These are phyloP conservation scores for Protaetia brevitarsis DNA, from an alignment of 1,140 invertebrate genomes.

Conservation along the genomic window DNA sequence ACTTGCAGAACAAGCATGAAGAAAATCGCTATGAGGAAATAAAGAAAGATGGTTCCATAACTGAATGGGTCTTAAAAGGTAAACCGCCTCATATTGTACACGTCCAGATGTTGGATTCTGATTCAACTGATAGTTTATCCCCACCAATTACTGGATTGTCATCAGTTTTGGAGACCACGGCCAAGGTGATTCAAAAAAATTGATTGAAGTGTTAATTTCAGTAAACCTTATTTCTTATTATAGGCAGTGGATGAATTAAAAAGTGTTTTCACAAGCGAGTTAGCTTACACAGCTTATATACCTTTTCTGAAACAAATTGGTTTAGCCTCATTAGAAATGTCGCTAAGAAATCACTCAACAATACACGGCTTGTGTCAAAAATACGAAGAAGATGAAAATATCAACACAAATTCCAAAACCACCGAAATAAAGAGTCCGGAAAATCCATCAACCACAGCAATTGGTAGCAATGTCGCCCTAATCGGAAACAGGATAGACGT, in stretches of 20 bases:
- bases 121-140: conserved; percentile 53
- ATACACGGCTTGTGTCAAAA: conserved; percentile 73
- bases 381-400: conserved; percentile 54
- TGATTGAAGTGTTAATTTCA: background rate
- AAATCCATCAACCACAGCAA: background rate
- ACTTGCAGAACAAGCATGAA: conserved; percentile 29
- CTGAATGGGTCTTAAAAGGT: conserved; percentile 55
- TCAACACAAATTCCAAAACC: conserved; percentile 26
- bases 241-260: conserved; percentile 74
- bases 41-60: conserved; percentile 54
- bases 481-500: conserved; percentile 85
- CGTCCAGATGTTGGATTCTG: conserved; percentile 37
- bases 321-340: conserved; percentile 64
- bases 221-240: conserved; percentile 1
- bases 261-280: conserved; percentile 75
- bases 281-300: conserved; percentile 80
- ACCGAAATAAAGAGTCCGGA: conserved; percentile 35
- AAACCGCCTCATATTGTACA: conserved; percentile 49
- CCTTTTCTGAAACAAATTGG: conserved; percentile 78
- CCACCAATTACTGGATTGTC: conserved; percentile 45
- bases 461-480: conserved; percentile 55
- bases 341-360: conserved; percentile 73
- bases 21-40: conserved; percentile 53
- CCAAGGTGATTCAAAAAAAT: background rate
- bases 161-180: background rate